These are phyloP conservation scores for Brachymystax lenok DNA, from an alignment of 2,797 vertebrate genomes.

Conservation along the genomic window DNA sequence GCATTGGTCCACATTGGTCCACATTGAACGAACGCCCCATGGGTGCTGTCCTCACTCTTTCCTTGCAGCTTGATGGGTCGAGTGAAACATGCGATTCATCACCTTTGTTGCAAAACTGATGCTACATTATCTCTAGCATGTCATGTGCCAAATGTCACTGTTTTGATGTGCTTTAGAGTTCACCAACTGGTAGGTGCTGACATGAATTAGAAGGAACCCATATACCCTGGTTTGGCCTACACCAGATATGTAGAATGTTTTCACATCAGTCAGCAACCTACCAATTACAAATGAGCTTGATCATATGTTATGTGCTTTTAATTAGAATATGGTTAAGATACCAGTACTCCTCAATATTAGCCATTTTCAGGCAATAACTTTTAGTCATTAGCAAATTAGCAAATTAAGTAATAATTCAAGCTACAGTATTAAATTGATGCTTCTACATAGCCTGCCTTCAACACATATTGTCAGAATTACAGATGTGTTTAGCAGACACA, in stretches of 20 bases:
- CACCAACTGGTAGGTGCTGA: conserved; percentile 25
- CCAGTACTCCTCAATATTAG: neutral
- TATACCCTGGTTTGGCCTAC: neutral
- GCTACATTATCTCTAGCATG: conserved; percentile 57
- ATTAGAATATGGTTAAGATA: neutral
- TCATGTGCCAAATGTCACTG: conserved; percentile 73
- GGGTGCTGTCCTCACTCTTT: conserved; percentile 45
- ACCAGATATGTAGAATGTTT: neutral
- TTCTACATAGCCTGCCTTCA: neutral
- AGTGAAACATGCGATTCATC: conserved; percentile 81
- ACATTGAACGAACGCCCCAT: conserved; percentile 58
- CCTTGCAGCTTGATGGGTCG: conserved; percentile 83
- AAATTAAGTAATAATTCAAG: neutral
- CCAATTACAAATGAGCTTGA: neutral
- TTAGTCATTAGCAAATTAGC: neutral
- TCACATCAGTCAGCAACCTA: neutral
- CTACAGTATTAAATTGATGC: neutral
- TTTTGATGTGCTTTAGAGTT: conserved; percentile 40
- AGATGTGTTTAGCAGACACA: neutral
- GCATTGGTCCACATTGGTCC: conserved; percentile 69
- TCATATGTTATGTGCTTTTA: neutral
- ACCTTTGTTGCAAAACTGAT: conserved; percentile 74
- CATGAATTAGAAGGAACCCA: neutral
- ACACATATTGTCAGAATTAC: neutral
- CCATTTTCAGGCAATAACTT: neutral